These are phyloP conservation scores for Nemurella pictetii DNA, from an alignment of 2,888 invertebrate genomes.

Conservation along the genomic window DNA sequence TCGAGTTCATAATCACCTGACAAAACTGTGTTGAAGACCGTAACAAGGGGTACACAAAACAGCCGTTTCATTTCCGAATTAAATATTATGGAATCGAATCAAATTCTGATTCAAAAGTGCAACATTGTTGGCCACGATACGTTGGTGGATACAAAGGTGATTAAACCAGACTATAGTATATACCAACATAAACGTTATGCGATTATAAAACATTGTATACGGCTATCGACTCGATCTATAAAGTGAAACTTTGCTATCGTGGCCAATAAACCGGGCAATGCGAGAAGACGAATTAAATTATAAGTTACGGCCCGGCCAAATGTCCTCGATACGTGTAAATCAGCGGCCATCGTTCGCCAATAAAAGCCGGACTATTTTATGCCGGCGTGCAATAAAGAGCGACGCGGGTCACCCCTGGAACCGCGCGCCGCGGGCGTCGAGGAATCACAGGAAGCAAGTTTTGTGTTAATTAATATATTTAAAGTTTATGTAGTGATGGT, in stretches of 20 bases:
- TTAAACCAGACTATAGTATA: no score
- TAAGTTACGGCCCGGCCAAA: neutral
- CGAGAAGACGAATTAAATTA: neutral
- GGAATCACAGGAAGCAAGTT: slow-evolving; percentile 8
- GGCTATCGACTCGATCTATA: neutral
- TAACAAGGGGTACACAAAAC: neutral
- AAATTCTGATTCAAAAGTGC: no score
- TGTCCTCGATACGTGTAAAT: neutral
- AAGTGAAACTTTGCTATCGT: neutral
- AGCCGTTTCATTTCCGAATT: no score
- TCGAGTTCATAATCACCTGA: slow-evolving; percentile 13
- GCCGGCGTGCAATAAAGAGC: neutral
- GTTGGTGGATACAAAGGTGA: no score
- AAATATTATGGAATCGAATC: no score
- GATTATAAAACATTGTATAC: neutral
- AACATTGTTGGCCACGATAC: no score
- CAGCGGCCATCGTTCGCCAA: neutral
- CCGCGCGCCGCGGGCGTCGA: neutral
- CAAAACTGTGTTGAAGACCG: neutral
- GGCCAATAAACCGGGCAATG: neutral
- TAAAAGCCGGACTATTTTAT: neutral
- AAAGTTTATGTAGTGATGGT: slow-evolving; percentile 2
- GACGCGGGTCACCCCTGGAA: neutral
- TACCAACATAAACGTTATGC: neutral
- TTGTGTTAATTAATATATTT: slow-evolving; percentile 19